Base-by-base conservation (phyloP, 2,797 vertebrate genomes). In the Smutsia temminckii region DNA sequence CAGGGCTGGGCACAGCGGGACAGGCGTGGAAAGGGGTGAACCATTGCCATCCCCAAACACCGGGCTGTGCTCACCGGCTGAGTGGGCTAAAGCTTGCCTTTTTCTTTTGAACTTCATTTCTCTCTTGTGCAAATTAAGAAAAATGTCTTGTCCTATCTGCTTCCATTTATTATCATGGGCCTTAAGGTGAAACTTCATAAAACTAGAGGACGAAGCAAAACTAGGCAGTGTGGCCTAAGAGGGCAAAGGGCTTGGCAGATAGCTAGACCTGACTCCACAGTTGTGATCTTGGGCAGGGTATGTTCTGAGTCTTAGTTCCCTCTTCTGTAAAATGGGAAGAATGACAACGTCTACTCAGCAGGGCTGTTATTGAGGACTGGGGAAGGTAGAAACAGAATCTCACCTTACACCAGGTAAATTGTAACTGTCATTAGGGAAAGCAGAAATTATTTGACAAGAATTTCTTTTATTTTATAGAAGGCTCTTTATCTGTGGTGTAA, bases 301-400 rank as follows among this genome's bases (percentile, higher is more conserved):
- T 32, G 46, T 51, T 29, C n/a, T 80, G 32, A 3, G 11, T 75
- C 34, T 83, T 37, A 29, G 66, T 96, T 64, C 81, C 55, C n/a
- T 92, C 72, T 40, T 75, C 8, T 75, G 23, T 69, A 57, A 95
- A 91, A 75, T 89, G 32, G 66, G 51, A 57, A 46, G 17, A 78
- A 71, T 40, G 61, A 12, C 27, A 71, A 0, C 21, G 51, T 12
- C 16, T 27, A 8, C 23, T 21, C 21, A 16, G 17, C 59, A 40
- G 7, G 13, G 53, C 79, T 71, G 12, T 42, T 6, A 46, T 3
- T 46, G 75, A 75, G 53, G 49, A 74, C 8, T 3, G 95, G 53
- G 16, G 37, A 61, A 85, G 37, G 32, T 6, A 61, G 63, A 18
- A 94, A 71, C 0, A 68, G 79, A 89, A 32, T 18, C 12, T 29